Percentiles rank a stretch among this genome's conserved stretches.
These are phyloP conservation scores for Mactromeris polynyma DNA, from an alignment of 2,888 invertebrate genomes.

Conservation along the genomic window DNA sequence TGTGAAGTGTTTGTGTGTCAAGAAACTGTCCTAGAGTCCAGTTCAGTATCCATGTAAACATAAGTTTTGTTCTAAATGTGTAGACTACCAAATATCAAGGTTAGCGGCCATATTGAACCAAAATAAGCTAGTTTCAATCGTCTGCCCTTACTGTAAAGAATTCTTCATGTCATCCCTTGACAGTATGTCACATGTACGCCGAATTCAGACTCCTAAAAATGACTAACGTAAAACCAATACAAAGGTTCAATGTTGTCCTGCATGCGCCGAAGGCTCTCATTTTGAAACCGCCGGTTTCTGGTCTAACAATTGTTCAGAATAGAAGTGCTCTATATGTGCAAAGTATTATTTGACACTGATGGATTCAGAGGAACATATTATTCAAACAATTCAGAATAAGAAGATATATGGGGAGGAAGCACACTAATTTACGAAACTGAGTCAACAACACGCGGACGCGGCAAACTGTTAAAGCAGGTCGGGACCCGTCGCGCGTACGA, in stretches of 20 bases:
- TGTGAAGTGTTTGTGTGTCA: conserved; percentile 57
- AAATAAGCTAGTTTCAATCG: conserved; percentile 44
- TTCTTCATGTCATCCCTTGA: conserved; percentile 44
- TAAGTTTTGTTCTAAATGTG: conserved; percentile 56
- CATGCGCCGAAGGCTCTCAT: conserved; percentile 56
- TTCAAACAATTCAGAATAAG: conserved; percentile 56
- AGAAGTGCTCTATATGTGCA: conserved; percentile 56
- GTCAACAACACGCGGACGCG: conserved; percentile 4
- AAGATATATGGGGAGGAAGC: conserved; percentile 40
- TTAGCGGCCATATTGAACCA: conserved; percentile 34
- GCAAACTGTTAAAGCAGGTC: neutral
- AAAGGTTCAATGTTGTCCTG: conserved; percentile 46
- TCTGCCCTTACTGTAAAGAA: conserved; percentile 59
- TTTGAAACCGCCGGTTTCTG: conserved; percentile 58
- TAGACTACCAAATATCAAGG: conserved; percentile 48
- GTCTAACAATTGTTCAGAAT: conserved; percentile 66
- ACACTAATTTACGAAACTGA: conserved; percentile 41
- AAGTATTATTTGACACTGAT: conserved; percentile 61
- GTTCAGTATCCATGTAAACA: conserved; percentile 55
- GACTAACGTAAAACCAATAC: neutral
- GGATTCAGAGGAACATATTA: conserved; percentile 60
- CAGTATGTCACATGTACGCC: neutral
- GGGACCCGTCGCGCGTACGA: conserved; percentile 41
- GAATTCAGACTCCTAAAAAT: neutral
- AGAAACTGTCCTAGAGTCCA: conserved; percentile 11